Evolutionary conservation across 2,888 invertebrate species (phyloP).

Genomic region (Plemyria rubiginata): DNA sequence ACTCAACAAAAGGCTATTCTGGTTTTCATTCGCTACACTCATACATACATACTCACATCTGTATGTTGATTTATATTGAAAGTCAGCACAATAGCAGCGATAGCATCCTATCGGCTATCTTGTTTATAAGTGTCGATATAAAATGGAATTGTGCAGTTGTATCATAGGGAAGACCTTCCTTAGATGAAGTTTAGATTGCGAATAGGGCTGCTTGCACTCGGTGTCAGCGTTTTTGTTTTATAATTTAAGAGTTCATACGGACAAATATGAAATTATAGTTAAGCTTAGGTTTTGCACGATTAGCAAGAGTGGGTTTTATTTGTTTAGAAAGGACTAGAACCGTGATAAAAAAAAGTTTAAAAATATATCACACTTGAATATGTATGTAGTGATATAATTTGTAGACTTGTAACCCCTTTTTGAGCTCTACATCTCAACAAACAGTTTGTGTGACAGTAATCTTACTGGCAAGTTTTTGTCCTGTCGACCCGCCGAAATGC

Average conservation of each 20-base stretch:
- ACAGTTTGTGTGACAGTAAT: no score
- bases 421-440: no score
- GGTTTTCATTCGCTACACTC: conserved; percentile 31
- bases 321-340: no score
- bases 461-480: no score
- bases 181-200: conserved; percentile 79
- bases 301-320: no score
- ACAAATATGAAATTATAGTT: no score
- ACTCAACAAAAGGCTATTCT: conserved; percentile 43
- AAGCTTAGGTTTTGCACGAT: no score
- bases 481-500: no score
- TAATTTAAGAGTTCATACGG: background rate
- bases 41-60: conserved; percentile 13
- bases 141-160: conserved; percentile 60
- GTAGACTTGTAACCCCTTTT: no score
- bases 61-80: conserved; percentile 39
- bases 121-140: conserved; percentile 64
- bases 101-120: conserved; percentile 53
- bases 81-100: conserved; percentile 48
- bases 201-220: conserved; percentile 17
- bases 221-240: conserved; percentile 6
- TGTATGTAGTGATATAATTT: no score
- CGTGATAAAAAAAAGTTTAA: no score
- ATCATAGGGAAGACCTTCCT: conserved; percentile 58
- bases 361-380: no score